Base-by-base conservation (phyloP, 1,140 invertebrate genomes). In the Philaenus spumarius region DNA sequence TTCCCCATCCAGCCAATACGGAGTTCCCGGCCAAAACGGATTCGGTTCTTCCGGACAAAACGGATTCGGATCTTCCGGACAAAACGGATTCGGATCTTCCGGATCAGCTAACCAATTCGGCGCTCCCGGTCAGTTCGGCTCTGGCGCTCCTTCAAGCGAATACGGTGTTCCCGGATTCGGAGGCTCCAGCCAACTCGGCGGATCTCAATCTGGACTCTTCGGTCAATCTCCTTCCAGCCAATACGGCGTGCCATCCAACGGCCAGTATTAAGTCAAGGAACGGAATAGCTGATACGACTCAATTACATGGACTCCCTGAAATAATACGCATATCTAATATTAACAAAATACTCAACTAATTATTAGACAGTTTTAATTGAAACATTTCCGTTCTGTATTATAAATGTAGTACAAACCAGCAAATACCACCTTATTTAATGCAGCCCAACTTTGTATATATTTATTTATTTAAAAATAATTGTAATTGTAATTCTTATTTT, bases 11-110 rank as follows among this genome's bases (percentile, higher is more conserved):
- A 55, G 51, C 23, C 35, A 55, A 9, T 60, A 60, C 20, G 58
- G 58, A 11, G 62, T 67, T 11, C 76, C 75, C 20, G 69, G 67
- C 20, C 66, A 66, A 55, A 70, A 68, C 2, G 67, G 67, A n/a
- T 48, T 57, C 17, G 45, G 58, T 35, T 35, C 65, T 63, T 63
- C 62, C 37, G 67, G 67, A 30, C 58, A 65, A 22, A 64, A 66
- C 37, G 52, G 52, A 37, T 48, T 35, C 12, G 35, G 47, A 4
- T 35, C 22, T 40, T 24, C 35, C 15, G 39, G 42, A 15, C 45
- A 47, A 47, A 47, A 17, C 45, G 43, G 43, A 46, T 42, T 42
- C 12, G 40, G 40, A 5, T 57, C 63, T 12, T 45, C 64, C 2
- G 73, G 73, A 48, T 67, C 69, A n/a, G 26, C 26, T 30, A 30